Base-by-base conservation (phyloP, 1,140 invertebrate species). In the Trichonephila inaurata region DNA sequence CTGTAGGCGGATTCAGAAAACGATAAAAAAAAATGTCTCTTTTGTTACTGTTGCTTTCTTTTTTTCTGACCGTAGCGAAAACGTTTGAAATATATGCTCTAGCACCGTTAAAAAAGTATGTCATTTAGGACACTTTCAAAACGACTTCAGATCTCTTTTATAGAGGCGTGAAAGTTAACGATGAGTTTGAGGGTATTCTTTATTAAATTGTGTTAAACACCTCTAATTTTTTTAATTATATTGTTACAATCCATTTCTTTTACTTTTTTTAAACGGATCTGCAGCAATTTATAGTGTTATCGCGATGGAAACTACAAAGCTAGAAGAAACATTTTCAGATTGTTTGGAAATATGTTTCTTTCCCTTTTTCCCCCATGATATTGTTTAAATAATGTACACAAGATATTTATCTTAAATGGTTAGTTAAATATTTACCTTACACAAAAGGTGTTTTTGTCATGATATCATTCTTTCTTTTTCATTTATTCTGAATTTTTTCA, bases 61-160 rank as follows among this genome's bases (percentile, higher is more conserved):
- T 85, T 58, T 51, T 12, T 12, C 51, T 60, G 44, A 60, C 44
- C 44, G 44, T 28, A 85, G 44, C n/a, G 44, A 85, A 51, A 85
- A 60, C 51, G 58, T 85, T 61, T 77, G 72, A 77, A 77, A 77
- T 77, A 77, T 77, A 77, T 77, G 24, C 72, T 19, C 28, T 28
- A 10, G 33, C 18, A 40, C 18, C 18, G 28, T 18, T 77, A 40
- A 40, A 77, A 77, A 77, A 28, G 62, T 21, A 18, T 24, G 72
- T 77, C 72, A 40, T 33, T 77, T 77, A 33, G 72, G 10, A 51
- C 51, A 51, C 51, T 51, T 51, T 10, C 33, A 51, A 51, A 51
- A 8, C 5, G 18, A 28, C 28, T 12, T 18, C 18, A 28, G 24
- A 18, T 28, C 1, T 16, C 33, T 77, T 77, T 69, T 77, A 16